phyloP scores from a whole-genome alignment of 2,797 vertebrate genomes.

The Pseudocheirus occidentalis region DNA sequence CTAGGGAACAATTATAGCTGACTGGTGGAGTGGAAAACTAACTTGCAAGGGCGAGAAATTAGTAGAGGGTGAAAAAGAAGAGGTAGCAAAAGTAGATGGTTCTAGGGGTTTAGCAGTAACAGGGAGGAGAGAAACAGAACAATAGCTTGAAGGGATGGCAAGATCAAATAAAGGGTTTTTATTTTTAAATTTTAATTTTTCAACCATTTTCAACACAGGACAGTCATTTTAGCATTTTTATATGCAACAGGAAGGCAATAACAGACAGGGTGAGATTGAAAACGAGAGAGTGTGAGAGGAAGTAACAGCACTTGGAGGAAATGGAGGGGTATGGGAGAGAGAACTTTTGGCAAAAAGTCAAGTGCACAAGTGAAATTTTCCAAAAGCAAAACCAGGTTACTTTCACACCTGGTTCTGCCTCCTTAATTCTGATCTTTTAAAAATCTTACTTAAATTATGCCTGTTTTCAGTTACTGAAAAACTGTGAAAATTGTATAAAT shows the following conservation, averaged over 20 bases:
- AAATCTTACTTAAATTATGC: not conserved
- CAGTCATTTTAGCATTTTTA: not conserved
- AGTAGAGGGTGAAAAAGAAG: not conserved
- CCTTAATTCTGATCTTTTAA: not conserved
- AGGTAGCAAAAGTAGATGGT: not conserved
- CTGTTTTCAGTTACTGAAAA: not conserved
- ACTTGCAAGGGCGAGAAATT: not conserved
- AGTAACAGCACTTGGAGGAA: not conserved
- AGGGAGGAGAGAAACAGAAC: not conserved
- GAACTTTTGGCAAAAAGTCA: not conserved
- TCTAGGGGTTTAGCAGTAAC: not conserved
- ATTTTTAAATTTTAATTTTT: not conserved
- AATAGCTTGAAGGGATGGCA: not conserved
- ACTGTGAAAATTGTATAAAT: not conserved
- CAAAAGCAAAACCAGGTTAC: not conserved
- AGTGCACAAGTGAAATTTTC: not conserved
- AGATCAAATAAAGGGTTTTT: not conserved
- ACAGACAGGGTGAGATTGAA: not conserved
- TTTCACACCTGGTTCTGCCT: not conserved
- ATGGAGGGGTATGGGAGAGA: not conserved
- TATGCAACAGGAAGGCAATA: not conserved
- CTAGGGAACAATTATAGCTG: not conserved
- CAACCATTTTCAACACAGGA: not conserved
- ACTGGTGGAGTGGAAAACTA: not conserved
- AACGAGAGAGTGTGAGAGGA: not conserved